phyloP scores from a whole-genome alignment of 2,888 invertebrate species.

The Ligdia adustata region DNA sequence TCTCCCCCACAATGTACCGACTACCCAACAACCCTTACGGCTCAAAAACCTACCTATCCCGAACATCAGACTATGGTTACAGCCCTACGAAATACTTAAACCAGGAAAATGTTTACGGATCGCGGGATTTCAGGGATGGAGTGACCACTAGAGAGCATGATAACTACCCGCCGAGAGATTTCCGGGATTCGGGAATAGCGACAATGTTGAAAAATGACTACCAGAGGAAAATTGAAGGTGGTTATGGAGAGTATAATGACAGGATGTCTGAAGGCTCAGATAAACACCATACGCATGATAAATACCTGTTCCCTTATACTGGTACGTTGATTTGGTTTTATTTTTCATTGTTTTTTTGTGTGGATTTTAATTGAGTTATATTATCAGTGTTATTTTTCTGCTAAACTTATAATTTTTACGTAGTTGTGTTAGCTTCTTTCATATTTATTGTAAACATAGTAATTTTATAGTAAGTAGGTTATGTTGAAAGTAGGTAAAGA shows the following conservation, averaged over 20 bases:
- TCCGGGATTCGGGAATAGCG: constrained; percentile 76
- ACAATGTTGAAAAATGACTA: constrained; percentile 81
- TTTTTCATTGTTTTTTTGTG: no score
- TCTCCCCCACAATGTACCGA: constrained; percentile 77
- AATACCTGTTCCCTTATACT: constrained; percentile 93
- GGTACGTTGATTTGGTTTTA: constrained; percentile 77
- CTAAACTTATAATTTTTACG: no score
- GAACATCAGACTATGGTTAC: constrained; percentile 78
- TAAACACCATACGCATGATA: constrained; percentile 89
- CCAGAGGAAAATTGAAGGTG: constrained; percentile 77
- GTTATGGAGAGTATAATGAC: constrained; percentile 84
- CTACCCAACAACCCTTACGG: constrained; percentile 78
- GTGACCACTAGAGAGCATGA: constrained; percentile 72
- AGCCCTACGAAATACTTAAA: constrained; percentile 76
- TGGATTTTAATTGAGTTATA: no score
- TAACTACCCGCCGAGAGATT: constrained; percentile 72
- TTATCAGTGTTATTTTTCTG: no score
- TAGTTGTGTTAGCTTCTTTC: no score
- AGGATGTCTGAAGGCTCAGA: constrained; percentile 88
- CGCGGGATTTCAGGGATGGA: constrained; percentile 64
- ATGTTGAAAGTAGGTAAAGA: no score
- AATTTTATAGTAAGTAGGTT: no score
- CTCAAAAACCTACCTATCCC: constrained; percentile 71
- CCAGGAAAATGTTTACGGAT: constrained; percentile 69
- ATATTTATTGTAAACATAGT: no score